These are phyloP conservation scores for Cochlearius cochlearius DNA, from an alignment of 2,113 vertebrate genomes.

Conservation along the genomic window DNA sequence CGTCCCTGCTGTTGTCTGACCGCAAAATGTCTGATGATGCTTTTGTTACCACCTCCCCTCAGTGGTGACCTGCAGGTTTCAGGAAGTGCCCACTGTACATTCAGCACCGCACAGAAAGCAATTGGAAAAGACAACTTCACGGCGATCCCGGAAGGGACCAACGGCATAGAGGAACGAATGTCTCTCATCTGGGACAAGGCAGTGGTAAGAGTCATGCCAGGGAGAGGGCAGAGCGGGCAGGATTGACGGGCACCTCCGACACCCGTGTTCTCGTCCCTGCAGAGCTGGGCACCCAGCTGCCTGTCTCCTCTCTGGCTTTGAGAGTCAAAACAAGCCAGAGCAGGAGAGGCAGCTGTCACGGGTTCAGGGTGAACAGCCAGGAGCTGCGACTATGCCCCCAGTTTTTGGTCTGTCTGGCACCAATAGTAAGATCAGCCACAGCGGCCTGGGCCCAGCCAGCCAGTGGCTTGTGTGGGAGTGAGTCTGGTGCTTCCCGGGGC, in stretches of 20 bases:
- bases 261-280: accelerated
- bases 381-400: not conserved
- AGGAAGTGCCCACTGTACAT: slow-evolving; percentile 94
- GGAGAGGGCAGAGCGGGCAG: not conserved
- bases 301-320: not conserved
- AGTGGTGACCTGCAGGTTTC: slow-evolving; percentile 94
- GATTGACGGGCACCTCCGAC: not conserved
- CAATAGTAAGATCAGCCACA: not conserved
- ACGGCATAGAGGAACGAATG: slow-evolving; percentile 95
- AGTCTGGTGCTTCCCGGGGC: not conserved
- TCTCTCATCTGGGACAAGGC: slow-evolving; percentile 97
- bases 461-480: not conserved
- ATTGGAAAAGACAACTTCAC: slow-evolving; percentile 99
- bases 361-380: not conserved
- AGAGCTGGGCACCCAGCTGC: not conserved
- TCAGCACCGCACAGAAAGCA: slow-evolving; percentile 96
- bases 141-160: slow-evolving; percentile 93
- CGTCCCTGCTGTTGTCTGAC: not conserved
- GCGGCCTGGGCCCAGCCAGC: not conserved
- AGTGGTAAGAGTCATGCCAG: slow-evolving; percentile 81
- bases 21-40: not conserved
- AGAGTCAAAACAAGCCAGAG: not conserved
- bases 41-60: slow-evolving; percentile 21
- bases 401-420: not conserved
- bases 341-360: accelerated